A percentile compares a stretch with the other conserved stretches of the same genome.
Evolutionary conservation across 2,888 invertebrate species (phyloP).

Genomic region (Chloromyia formosa): DNA sequence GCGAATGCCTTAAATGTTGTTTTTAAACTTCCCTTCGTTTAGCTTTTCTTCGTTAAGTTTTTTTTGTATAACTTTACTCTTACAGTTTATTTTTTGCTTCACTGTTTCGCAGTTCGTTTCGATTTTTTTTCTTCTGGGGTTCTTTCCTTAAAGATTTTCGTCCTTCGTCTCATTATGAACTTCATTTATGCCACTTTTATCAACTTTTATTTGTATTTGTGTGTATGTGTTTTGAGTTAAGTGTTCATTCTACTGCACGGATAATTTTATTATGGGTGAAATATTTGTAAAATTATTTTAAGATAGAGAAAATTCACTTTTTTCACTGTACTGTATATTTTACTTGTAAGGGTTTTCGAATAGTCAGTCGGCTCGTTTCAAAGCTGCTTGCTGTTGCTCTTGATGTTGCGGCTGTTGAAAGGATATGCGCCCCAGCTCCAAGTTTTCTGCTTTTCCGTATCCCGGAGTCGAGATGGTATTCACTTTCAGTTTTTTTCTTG

Average conservation of each 20-base stretch:
- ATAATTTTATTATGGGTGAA: too few relatives aligned
- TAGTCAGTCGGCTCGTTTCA: too few relatives aligned
- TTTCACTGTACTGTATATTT: too few relatives aligned
- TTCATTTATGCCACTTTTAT: slow-evolving; percentile 44
- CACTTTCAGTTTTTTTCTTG: not conserved
- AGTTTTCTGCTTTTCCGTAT: slow-evolving; percentile 50
- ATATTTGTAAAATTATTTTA: too few relatives aligned
- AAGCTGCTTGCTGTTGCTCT: too few relatives aligned
- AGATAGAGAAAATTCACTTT: too few relatives aligned
- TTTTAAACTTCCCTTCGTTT: slow-evolving; percentile 3
- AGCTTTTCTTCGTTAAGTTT: slow-evolving; percentile 23
- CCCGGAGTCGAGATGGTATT: not conserved
- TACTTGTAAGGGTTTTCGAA: too few relatives aligned
- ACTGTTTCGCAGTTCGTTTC: slow-evolving; percentile 47
- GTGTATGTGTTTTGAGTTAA: too few relatives aligned
- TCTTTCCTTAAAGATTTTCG: too few relatives aligned
- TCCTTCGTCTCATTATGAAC: slow-evolving; percentile 47
- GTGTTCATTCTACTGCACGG: too few relatives aligned
- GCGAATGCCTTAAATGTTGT: slow-evolving; percentile 39
- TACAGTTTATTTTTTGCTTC: not conserved
- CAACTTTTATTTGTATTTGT: slow-evolving; percentile 12
- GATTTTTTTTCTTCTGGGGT: slow-evolving; percentile 41
- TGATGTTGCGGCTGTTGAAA: slow-evolving; percentile 39
- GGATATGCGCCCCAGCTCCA: slow-evolving; percentile 61
- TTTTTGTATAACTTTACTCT: too few relatives aligned